These are phyloP conservation scores for Characodon lateralis DNA, from an alignment of 2,797 vertebrate species.

Conservation along the genomic window DNA sequence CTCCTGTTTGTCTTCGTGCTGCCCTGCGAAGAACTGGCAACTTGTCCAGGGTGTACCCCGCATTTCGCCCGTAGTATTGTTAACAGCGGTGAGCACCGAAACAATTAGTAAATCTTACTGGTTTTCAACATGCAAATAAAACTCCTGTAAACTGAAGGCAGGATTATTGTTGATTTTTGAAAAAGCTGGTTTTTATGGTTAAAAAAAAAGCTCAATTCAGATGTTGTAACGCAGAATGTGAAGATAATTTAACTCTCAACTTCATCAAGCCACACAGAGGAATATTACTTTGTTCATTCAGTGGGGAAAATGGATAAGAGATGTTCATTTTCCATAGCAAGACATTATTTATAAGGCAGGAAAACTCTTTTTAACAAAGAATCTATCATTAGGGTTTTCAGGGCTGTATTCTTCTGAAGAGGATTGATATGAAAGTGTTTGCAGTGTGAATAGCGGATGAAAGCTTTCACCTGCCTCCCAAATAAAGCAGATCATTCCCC, in stretches of 20 bases:
- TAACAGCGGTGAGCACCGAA: neutral
- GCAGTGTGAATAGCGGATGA: constrained; percentile 27
- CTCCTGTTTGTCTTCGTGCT: neutral
- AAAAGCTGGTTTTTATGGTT: neutral
- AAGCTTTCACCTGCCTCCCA: constrained; percentile 67
- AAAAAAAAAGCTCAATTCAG: neutral
- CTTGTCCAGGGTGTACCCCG: too few relatives aligned
- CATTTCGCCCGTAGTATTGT: neutral
- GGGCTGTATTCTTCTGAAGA: constrained; percentile 12
- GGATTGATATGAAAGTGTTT: constrained; percentile 46
- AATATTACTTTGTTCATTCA: neutral
- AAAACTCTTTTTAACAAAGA: neutral
- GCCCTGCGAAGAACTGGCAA: too few relatives aligned
- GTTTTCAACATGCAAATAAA: neutral
- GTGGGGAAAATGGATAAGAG: neutral
- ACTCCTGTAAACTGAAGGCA: neutral
- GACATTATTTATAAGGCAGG: neutral
- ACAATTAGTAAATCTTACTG: neutral
- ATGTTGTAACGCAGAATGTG: neutral
- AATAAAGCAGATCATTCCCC: constrained; percentile 53
- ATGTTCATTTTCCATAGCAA: neutral
- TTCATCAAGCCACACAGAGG: neutral
- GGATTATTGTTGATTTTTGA: neutral
- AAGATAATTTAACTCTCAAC: neutral
- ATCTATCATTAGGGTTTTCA: neutral